These are phyloP conservation scores for Empidonax alnorum DNA, from an alignment of 2,113 vertebrate genomes.

Conservation along the genomic window DNA sequence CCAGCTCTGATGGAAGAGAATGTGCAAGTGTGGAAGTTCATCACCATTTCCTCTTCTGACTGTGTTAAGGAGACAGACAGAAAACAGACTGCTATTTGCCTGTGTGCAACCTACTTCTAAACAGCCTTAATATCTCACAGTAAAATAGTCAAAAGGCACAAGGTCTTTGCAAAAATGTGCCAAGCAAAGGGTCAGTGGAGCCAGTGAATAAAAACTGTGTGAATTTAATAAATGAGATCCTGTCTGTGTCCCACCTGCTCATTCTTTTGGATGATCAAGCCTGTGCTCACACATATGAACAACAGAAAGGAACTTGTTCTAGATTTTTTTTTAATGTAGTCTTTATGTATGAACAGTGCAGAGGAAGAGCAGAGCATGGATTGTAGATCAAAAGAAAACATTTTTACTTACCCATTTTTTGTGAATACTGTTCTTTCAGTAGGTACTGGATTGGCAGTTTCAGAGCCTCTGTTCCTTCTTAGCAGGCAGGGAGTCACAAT, in stretches of 20 bases:
- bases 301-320: conserved; percentile 1
- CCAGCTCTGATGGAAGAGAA: not conserved
- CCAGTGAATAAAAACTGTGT: not conserved
- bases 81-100: not conserved
- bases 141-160: not conserved
- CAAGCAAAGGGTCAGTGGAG: not conserved
- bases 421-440: not conserved
- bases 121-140: not conserved
- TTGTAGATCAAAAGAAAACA: not conserved
- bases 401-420: not conserved
- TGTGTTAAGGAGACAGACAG: not conserved
- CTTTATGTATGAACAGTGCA: not conserved
- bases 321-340: not conserved
- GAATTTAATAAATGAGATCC: conserved; percentile 17
- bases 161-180: not conserved
- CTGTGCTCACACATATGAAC: not conserved
- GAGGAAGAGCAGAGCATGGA: not conserved
- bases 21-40: not conserved
- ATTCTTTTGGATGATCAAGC: not conserved
- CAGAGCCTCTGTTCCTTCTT: not conserved
- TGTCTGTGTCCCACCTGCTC: not conserved
- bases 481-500: not conserved
- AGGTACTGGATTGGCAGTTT: not conserved
- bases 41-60: not conserved
- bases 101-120: not conserved